phyloP scores from a whole-genome alignment of 2,113 vertebrate species.

The Phyllostomus hastatus region DNA sequence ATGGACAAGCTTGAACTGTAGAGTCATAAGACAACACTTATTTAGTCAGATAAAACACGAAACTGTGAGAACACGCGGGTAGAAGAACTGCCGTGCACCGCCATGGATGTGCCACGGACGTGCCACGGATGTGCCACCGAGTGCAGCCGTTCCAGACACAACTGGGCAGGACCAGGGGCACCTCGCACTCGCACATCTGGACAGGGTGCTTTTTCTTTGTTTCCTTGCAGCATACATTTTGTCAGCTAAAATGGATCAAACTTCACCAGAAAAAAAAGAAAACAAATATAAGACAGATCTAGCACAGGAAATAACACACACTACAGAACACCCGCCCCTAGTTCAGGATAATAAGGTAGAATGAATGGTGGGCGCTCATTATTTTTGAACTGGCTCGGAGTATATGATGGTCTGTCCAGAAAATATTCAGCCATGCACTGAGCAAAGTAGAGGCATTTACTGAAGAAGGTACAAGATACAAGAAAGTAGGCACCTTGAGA shows the following conservation, averaged over 20 bases:
- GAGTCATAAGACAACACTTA: neutral
- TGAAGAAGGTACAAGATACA: no score
- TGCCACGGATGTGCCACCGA: neutral
- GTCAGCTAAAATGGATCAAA: neutral
- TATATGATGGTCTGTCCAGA: no score
- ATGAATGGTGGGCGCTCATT: neutral
- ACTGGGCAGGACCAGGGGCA: neutral
- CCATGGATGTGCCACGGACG: neutral
- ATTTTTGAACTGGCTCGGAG: neutral
- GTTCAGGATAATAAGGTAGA: neutral
- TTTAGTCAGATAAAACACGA: neutral
- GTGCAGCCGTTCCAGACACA: neutral
- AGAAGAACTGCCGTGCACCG: no score
- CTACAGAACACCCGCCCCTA: neutral
- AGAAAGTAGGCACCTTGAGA: no score
- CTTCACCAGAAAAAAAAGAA: neutral
- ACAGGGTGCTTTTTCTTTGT: neutral
- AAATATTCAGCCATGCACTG: no score
- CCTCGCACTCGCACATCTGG: neutral
- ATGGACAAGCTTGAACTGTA: neutral
- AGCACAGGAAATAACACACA: neutral
- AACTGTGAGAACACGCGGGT: neutral
- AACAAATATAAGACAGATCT: neutral
- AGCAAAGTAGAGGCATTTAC: no score
- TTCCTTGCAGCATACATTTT: neutral